These are phyloP conservation scores for Candidula unifasciata DNA, from an alignment of 2,888 invertebrate species.

Conservation along the genomic window DNA sequence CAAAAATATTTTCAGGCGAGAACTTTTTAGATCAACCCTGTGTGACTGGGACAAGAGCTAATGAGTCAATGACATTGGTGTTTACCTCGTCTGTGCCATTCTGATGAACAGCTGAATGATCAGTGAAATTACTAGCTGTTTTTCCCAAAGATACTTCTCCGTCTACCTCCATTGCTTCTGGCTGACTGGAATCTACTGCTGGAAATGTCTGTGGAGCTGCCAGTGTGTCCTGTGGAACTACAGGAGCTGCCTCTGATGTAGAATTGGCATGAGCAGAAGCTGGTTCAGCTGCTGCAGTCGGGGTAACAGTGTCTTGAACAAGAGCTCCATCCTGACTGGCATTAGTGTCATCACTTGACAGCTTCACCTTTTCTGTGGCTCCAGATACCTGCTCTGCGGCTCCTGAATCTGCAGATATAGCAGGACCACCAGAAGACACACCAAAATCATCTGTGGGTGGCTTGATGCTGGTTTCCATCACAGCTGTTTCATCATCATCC, in stretches of 20 bases:
- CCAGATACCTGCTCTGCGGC: constrained; percentile 2
- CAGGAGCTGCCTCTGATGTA: constrained; percentile 14
- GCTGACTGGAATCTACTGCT: not conserved
- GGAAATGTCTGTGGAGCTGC: constrained; percentile 18
- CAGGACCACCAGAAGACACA: constrained; percentile 25
- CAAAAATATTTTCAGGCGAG: too few relatives aligned
- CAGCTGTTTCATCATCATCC: constrained; percentile 46
- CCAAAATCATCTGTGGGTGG: constrained; percentile 44
- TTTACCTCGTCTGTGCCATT: constrained; percentile 31
- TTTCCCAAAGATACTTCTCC: not conserved
- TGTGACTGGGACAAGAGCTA: too few relatives aligned
- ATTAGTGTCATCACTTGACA: not conserved
- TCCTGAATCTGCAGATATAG: constrained; percentile 25
- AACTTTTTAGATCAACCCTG: too few relatives aligned
- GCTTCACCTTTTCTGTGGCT: not conserved
- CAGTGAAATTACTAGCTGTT: not conserved
- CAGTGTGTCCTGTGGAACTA: not conserved
- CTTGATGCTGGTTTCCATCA: constrained; percentile 49
- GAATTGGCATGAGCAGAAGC: not conserved
- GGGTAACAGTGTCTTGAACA: not conserved
- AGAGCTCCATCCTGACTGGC: not conserved
- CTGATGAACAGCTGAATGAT: not conserved
- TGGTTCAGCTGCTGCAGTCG: not conserved
- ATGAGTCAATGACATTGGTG: too few relatives aligned
- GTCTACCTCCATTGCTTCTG: constrained; percentile 31